Base-by-base conservation (phyloP, 2,113 vertebrate genomes). In the Lepus timidus region DNA sequence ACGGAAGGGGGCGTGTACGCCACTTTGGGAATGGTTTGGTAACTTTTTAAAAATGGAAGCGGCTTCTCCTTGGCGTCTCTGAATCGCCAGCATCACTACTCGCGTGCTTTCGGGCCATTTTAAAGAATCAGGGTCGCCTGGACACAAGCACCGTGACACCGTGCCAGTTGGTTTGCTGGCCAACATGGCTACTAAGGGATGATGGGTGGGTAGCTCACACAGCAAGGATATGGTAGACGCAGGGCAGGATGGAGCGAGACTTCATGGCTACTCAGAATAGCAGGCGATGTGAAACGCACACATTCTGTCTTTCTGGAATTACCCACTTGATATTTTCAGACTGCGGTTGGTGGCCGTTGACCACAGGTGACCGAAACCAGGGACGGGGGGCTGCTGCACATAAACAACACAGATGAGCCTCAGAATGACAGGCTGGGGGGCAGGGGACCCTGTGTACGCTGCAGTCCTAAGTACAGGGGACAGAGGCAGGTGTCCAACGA, bases 401-500 rank as follows among this genome's bases (percentile, higher is more conserved):
- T 0, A 58, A 7, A 19, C 13, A 8, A 4, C 0, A 31, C 0
- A 20, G 67, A 17, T 9, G 73, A 64, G 6, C 31, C 39, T 11
- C 0, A 14, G 33, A 68, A 23, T 19, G 55, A 58, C 55, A 58
- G 55, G 55, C 55, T 44, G 44, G 44, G 44, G 44, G 44, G 44
- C 44, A 1, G 44, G 44, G 44, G 44, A 44, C 44, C 44, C 44
- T 1, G 1, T 1, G 44, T 55, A 1, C 2, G 4, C 1, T 4
- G 1, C 31, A 20, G 29, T 68, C 44, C 4, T 2, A 55, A 81
- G 33, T 0, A 6, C 73, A 2, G 39, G 70, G 81, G 71, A 89
- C 85, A 64, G 85, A 88, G n/a, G 82, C n/a, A 70, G 6, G 51
- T 12, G 78, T 6, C 73, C 44, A 61, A 70, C 67, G 91, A 49